Base-by-base conservation (phyloP, 1,140 invertebrate species). In the Drepana arcuata region DNA sequence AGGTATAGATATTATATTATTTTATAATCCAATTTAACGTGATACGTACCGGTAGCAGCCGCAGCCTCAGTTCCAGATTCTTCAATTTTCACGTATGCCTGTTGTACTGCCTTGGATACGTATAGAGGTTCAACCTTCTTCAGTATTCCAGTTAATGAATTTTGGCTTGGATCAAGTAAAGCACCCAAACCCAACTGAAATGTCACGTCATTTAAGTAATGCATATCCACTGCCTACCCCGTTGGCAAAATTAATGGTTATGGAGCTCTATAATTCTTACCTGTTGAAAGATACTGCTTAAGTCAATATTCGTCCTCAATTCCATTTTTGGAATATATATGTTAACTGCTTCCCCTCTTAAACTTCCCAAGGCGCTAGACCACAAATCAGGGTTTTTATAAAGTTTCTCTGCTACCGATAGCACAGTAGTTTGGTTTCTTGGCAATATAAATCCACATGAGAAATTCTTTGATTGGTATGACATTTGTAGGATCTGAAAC, bases 31-130 rank as follows among this genome's bases (percentile, higher is more conserved):
- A 11, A 7, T 27, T 4, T 15, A 1, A 27, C 16, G 10, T 23
- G 30, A 34, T 27, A 37, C 52, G 83, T 72, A 90, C 89, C 88
- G 41, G 90, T 92, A 12, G 88, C 91, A 5, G 91, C 92, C 2
- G 91, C 90, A 11, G 92, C 92, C 71, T 91, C 90, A n/a, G 87
- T 88, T 5, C 92, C 92, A 50, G 90, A 85, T 75, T 94, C 92
- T 56, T 92, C 90, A 0, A 93, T 88, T 63, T 89, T 86, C 12
- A 94, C 87, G 42, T 86, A 90, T 7, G 90, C 89, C 58, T 93
- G 92, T 58, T 94, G 92, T 3, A 89, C 65, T n/a, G 88, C 88
- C 27, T 87, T 84, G 15, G 45, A 69, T 2, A 59, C 85, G 40
- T 61, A 66, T 4, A 91, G 31, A 2, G 59, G 49, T 48, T 84